Percentiles rank a stretch among this genome's conserved stretches.
These are phyloP conservation scores for Hypena proboscidalis DNA, from an alignment of 2,888 invertebrate genomes.

Conservation along the genomic window DNA sequence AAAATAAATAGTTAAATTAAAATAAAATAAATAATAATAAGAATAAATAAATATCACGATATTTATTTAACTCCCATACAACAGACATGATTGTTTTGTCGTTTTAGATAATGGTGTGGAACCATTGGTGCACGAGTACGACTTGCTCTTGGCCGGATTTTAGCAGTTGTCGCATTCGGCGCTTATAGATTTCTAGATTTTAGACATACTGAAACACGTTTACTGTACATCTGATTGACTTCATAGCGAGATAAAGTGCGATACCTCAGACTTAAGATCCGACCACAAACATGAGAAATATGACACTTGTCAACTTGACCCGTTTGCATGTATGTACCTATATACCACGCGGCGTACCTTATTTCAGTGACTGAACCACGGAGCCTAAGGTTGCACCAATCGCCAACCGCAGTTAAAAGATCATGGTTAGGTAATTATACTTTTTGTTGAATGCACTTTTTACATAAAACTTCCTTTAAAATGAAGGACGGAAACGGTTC, in stretches of 20 bases:
- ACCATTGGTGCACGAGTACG: no score
- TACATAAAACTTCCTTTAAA: constrained; percentile 58
- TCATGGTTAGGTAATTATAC: constrained; percentile 29
- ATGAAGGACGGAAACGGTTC: constrained; percentile 59
- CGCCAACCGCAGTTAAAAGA: constrained; percentile 36
- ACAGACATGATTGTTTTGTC: no score
- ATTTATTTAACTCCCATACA: no score
- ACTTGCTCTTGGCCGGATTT: no score
- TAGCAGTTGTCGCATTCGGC: no score
- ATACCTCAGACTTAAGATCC: neutral
- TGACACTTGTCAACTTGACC: constrained; percentile 44
- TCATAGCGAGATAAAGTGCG: neutral
- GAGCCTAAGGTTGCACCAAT: constrained; percentile 34
- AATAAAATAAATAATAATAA: no score
- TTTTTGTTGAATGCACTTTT: constrained; percentile 50
- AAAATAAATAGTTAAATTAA: no score
- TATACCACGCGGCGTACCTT: constrained; percentile 35
- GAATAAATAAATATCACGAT: no score
- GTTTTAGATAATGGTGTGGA: no score
- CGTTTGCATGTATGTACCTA: constrained; percentile 39
- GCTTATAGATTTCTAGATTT: no score
- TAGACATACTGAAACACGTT: no score
- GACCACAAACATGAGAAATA: constrained; percentile 25
- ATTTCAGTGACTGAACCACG: constrained; percentile 34
- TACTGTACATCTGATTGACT: no score